A percentile compares a stretch with the other conserved stretches of the same genome.
Conservation (phyloP, 1,140 invertebrate species). For the Drosophila sp. region DNA sequence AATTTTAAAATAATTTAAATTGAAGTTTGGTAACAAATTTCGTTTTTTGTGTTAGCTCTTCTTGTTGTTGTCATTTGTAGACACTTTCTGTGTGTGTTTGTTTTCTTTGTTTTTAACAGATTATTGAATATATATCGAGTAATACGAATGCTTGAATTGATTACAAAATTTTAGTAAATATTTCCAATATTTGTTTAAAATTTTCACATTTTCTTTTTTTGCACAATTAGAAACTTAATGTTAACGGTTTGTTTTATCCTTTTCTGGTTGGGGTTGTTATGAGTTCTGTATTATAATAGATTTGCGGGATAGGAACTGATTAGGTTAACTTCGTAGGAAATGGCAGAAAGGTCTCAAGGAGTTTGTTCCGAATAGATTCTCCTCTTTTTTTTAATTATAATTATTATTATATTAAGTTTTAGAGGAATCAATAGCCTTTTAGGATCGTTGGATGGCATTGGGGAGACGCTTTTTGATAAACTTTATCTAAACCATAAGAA, state of each 20-base stretch:
- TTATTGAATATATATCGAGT: constrained; percentile 15
- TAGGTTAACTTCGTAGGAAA: background rate
- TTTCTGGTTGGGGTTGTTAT: background rate
- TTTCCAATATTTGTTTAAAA: constrained; percentile 23
- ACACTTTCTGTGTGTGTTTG: constrained; percentile 47
- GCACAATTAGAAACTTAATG: constrained; percentile 1
- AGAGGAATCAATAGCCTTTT: no score
- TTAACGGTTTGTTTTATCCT: background rate
- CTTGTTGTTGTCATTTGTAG: constrained; percentile 79
- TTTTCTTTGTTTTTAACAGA: no score
- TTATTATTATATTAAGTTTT: no score
- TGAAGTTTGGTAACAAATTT: constrained; percentile 20
- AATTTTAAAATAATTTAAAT: constrained; percentile 21
- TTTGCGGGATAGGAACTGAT: background rate
- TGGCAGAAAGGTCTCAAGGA: no score
- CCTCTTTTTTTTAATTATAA: no score
- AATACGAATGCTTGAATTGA: background rate
- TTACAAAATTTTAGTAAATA: constrained; percentile 15
- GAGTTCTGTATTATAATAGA: background rate
- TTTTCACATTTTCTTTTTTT: background rate
- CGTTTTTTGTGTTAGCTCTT: constrained; percentile 69
- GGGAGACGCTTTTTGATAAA: no score
- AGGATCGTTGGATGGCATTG: no score
- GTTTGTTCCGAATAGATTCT: no score
- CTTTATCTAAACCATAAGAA: no score